Evolutionary conservation across 2,888 invertebrate genomes (phyloP), one percentile per base, ranked within the genome.

Genomic region (Polia nebulosa): DNA sequence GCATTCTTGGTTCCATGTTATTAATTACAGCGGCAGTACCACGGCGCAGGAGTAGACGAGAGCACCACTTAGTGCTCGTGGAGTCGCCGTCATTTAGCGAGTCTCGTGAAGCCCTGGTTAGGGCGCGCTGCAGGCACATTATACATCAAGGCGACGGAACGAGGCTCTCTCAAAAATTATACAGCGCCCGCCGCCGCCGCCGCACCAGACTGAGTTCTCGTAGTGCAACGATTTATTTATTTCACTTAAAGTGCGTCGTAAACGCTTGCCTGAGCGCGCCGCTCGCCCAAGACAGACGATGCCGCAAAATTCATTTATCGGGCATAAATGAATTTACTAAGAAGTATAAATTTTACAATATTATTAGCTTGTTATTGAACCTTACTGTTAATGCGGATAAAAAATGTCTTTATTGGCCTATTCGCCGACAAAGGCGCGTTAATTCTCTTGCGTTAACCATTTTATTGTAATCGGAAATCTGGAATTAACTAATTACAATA

Each of bases 211-310:
- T 77, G 81, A 88, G 83, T 79, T 85, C 86, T 82, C 72, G 81
- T 79, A 82, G 83, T 84, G 81, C 80, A 82, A 85, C 91, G 92
- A 94, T 93, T 93, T 94, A 94, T 94, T 92, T 93, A 92, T 93
- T 93, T 93, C 93, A 92, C 92, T 92, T 93, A 91, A 89, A 91
- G 87, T 85, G 85, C 84, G 83, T 90, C 92, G 88, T 92, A 93
- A 93, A 93, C 85, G 84, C 71, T 84, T 80, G 60, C 77, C 80
- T 70, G 76, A 77, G 70, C 73, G 59, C 64, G 39, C 74, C 72
- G 78, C 59, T 25, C 60, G 74, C 77, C 66, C 72, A 69, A 76
- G 53, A 83, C 78, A 71, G 67, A 78, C 74, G 82, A 81, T 44
- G 84, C 81, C 75, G 82, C 78, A 39, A 69, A 77, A 72, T 78